phyloP scores from a whole-genome alignment of 2,113 vertebrate genomes.

The Phylloscopus trochilus region DNA sequence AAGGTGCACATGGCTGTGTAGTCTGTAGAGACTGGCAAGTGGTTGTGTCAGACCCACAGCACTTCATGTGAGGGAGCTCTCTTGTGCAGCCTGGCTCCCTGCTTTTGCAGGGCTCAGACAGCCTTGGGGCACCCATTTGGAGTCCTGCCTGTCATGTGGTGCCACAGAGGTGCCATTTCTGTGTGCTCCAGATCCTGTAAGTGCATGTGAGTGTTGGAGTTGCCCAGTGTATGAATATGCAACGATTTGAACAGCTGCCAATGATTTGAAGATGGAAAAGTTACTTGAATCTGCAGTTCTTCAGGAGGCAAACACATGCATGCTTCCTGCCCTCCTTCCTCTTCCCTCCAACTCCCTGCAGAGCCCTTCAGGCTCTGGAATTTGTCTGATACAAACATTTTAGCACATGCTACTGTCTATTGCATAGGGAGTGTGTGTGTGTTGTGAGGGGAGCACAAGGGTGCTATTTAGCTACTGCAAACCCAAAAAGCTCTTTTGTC shows the following conservation, averaged over 20 bases:
- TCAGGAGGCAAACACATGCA: background rate
- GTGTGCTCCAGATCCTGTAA: background rate
- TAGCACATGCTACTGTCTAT: rapidly evolving
- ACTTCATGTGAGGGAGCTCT: background rate
- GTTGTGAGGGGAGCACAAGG: background rate
- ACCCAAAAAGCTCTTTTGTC: background rate
- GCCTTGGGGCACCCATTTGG: background rate
- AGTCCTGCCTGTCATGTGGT: background rate
- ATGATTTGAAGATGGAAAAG: background rate
- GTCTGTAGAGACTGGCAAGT: background rate
- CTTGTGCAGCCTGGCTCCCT: background rate
- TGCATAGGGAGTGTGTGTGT: too few relatives aligned
- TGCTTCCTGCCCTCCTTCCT: background rate
- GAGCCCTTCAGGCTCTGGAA: background rate
- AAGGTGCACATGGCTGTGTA: background rate
- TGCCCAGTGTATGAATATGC: background rate
- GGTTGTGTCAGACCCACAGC: background rate
- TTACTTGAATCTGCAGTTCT: background rate
- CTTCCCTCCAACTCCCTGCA: background rate
- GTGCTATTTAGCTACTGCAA: background rate
- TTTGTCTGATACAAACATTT: background rate
- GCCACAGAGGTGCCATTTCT: background rate
- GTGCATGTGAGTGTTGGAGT: background rate
- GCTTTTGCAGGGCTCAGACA: background rate
- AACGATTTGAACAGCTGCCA: too few relatives aligned